Evolutionary conservation across 2,113 vertebrate genomes (phyloP).

Genomic region (Marcusenius ussheri): DNA sequence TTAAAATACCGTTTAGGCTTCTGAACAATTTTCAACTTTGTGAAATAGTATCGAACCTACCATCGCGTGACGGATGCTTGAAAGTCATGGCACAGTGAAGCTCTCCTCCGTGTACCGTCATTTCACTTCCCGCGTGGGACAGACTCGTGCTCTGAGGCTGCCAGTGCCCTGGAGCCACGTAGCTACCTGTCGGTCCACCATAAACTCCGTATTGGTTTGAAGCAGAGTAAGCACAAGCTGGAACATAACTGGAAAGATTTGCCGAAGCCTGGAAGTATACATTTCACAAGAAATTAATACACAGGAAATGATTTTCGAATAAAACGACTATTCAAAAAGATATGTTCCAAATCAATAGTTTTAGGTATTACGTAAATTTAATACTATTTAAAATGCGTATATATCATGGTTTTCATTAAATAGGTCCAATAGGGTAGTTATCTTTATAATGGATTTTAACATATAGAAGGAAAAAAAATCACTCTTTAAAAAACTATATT

Average conservation of each 20-base stretch:
- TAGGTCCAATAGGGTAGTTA: background rate
- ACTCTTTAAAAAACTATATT: background rate
- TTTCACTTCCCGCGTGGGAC: slow-evolving; percentile 51
- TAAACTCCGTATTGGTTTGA: slow-evolving; percentile 73
- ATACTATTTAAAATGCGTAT: background rate
- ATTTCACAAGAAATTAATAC: background rate
- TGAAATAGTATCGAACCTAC: slow-evolving; percentile 42
- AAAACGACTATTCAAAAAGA: background rate
- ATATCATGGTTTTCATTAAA: background rate
- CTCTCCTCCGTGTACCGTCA: slow-evolving; percentile 58
- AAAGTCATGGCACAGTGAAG: slow-evolving; percentile 60
- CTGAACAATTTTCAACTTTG: background rate
- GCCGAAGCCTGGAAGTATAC: slow-evolving; percentile 57
- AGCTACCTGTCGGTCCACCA: slow-evolving; percentile 58
- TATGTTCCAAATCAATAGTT: background rate
- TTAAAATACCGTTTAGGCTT: background rate
- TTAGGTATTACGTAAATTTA: background rate
- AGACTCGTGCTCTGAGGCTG: slow-evolving; percentile 62
- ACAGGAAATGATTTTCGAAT: background rate
- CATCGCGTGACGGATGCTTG: slow-evolving; percentile 68
- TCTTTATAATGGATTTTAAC: background rate
- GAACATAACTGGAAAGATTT: slow-evolving; percentile 69
- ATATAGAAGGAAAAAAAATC: background rate
- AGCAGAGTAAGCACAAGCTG: slow-evolving; percentile 73
- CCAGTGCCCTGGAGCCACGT: slow-evolving; percentile 66